Percentiles rank a stretch among this genome's conserved stretches.
phyloP scores from a whole-genome alignment of 2,888 invertebrate species.

The Heliconius sara region DNA sequence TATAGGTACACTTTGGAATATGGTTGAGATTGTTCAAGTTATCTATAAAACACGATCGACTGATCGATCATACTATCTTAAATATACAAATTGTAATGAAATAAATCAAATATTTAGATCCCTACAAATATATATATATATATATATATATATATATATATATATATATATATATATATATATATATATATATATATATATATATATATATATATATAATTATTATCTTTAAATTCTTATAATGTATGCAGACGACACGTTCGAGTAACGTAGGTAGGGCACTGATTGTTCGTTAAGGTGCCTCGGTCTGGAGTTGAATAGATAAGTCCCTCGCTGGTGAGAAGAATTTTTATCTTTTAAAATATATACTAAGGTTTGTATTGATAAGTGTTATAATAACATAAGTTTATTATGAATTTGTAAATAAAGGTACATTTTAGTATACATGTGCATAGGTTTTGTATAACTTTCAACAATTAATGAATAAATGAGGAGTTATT shows the following conservation, averaged over 20 bases:
- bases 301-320: background rate
- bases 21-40: constrained; percentile 17
- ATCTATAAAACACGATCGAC: constrained; percentile 17
- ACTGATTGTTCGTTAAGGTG: background rate
- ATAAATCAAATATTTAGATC: background rate
- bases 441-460: too few species aligned
- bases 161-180: background rate
- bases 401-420: background rate
- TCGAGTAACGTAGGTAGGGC: background rate
- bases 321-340: background rate
- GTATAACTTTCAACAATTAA: too few species aligned
- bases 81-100: constrained; percentile 1
- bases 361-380: background rate
- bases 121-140: background rate
- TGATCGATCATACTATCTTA: constrained; percentile 26
- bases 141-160: background rate
- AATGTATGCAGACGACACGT: background rate
- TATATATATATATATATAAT: background rate
- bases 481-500: background rate
- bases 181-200: background rate
- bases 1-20: background rate
- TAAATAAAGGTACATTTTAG: background rate
- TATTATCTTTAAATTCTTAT: background rate
- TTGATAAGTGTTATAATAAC: background rate
- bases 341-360: background rate